Evolutionary conservation across 2,113 vertebrate species (phyloP).

Genomic region (Microtus oregoni): DNA sequence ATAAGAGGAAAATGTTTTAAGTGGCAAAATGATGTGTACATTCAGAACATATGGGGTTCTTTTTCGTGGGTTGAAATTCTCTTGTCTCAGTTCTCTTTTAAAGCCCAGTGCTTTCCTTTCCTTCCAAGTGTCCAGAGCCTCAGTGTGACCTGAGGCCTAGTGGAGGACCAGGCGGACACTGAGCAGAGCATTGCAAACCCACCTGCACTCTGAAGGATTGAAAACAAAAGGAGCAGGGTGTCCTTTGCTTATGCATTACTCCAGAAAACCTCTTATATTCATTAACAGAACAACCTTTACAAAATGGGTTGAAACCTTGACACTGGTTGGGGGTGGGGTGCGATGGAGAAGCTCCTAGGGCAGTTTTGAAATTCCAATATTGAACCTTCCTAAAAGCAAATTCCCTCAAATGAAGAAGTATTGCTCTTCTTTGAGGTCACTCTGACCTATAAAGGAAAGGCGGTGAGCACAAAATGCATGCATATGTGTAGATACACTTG

Average conservation of each 20-base stretch:
- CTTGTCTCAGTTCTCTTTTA: conserved; percentile 56
- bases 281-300: background rate
- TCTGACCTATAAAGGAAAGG: background rate
- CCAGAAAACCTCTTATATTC: background rate
- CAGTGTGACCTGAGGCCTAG: background rate
- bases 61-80: conserved; percentile 65
- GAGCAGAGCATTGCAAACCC: conserved; percentile 36
- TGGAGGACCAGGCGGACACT: background rate
- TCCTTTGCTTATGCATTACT: background rate
- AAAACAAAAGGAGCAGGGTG: background rate
- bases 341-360: background rate
- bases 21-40: background rate
- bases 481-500: too few species aligned
- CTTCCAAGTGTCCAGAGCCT: conserved; percentile 71
- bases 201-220: background rate
- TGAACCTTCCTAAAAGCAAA: background rate
- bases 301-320: background rate
- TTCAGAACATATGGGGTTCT: background rate
- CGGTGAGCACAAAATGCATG: background rate
- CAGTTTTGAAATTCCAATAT: background rate
- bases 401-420: background rate
- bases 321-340: background rate
- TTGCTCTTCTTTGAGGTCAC: background rate
- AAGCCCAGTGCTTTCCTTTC: conserved; percentile 46
- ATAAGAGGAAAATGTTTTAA: background rate